phyloP scores from a whole-genome alignment of 2,113 vertebrate genomes.

The Mohoua ochrocephala region DNA sequence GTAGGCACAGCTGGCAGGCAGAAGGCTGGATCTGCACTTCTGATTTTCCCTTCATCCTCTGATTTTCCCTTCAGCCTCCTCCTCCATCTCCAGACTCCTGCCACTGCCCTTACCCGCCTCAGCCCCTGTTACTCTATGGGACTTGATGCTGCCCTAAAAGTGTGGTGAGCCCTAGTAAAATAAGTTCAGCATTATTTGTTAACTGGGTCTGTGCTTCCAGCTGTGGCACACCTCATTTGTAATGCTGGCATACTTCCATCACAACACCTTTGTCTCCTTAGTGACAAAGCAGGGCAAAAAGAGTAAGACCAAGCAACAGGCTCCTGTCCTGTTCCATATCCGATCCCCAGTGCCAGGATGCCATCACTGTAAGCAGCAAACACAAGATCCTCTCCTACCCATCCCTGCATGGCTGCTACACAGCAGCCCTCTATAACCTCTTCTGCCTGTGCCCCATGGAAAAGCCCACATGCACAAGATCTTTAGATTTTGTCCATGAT shows the following conservation, averaged over 20 bases:
- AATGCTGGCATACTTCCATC: not conserved
- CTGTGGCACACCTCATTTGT: not conserved
- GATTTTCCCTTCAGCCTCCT: not conserved
- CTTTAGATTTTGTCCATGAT: not conserved
- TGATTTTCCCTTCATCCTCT: not conserved
- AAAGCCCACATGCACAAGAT: not conserved
- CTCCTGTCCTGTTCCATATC: not conserved
- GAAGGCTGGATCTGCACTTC: not conserved
- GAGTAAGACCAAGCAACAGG: not conserved
- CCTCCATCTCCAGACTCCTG: not conserved
- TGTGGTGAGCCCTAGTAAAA: not conserved
- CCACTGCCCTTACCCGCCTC: not conserved
- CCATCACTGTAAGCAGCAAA: not conserved
- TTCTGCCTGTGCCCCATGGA: not conserved
- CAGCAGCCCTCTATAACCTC: not conserved
- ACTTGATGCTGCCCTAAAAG: not conserved
- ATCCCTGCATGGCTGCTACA: not conserved
- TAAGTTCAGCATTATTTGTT: not conserved
- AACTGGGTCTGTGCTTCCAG: not conserved
- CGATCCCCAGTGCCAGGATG: not conserved
- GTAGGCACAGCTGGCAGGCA: not conserved
- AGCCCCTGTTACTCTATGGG: not conserved
- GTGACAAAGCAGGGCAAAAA: not conserved
- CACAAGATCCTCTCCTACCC: not conserved
- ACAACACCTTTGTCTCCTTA: not conserved